phyloP scores from a whole-genome alignment of 2,797 vertebrate genomes.

The Typhlichthys subterraneus region DNA sequence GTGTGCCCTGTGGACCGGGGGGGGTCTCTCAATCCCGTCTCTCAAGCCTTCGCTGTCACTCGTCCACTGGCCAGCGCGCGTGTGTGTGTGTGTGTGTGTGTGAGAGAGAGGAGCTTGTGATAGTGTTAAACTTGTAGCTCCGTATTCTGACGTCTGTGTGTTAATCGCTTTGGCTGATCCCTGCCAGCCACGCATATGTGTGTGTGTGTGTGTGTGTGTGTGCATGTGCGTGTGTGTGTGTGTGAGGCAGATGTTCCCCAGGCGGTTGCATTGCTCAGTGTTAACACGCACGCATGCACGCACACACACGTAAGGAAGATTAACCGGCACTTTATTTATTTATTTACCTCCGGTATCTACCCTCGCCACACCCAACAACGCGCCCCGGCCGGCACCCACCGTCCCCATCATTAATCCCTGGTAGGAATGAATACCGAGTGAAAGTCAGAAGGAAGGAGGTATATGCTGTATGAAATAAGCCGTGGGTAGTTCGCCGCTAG shows the following conservation, averaged over 20 bases:
- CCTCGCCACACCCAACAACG: slow-evolving; percentile 22
- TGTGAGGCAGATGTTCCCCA: slow-evolving; percentile 77
- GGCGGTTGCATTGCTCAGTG: slow-evolving; percentile 68
- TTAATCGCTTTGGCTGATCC: slow-evolving; percentile 83
- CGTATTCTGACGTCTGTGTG: slow-evolving; percentile 57
- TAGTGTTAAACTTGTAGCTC: slow-evolving; percentile 57
- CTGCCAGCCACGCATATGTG: slow-evolving; percentile 50
- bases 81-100: slow-evolving; percentile 2
- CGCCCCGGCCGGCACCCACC: slow-evolving; percentile 23
- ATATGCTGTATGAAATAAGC: not conserved
- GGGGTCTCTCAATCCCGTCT: slow-evolving; percentile 22
- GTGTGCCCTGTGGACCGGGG: slow-evolving; percentile 26
- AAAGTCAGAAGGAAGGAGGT: slow-evolving; percentile 29
- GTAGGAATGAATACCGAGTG: slow-evolving; percentile 33
- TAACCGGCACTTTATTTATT: slow-evolving; percentile 72
- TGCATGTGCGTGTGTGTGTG: slow-evolving; percentile 16
- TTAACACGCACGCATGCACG: slow-evolving; percentile 52
- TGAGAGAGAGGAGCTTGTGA: not conserved
- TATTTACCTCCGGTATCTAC: slow-evolving; percentile 59
- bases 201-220: slow-evolving; percentile 40
- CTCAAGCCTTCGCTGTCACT: slow-evolving; percentile 32
- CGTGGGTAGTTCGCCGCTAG: no score
- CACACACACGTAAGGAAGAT: slow-evolving; percentile 69
- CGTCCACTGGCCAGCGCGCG: not conserved
- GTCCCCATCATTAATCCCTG: slow-evolving; percentile 68